These are phyloP conservation scores for Antitype chi DNA, from an alignment of 2,888 invertebrate genomes.

Conservation along the genomic window DNA sequence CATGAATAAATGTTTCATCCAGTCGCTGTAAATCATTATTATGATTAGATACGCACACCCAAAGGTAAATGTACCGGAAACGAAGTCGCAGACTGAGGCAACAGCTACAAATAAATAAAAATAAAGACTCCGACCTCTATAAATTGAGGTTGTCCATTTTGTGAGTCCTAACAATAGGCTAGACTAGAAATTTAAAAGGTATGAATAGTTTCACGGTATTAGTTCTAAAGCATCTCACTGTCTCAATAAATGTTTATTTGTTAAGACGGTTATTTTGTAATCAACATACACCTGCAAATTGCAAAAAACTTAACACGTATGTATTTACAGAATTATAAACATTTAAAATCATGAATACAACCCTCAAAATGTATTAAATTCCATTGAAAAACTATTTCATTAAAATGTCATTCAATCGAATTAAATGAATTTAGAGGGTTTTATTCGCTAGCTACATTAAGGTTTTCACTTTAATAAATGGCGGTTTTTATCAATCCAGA, in stretches of 20 bases:
- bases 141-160: too few relatives aligned
- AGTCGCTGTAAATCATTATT: not conserved
- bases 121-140: not conserved
- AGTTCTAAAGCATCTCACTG: not conserved
- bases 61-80: not conserved
- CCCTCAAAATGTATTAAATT: too few relatives aligned
- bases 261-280: too few relatives aligned
- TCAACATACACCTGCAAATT: too few relatives aligned
- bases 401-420: too few relatives aligned
- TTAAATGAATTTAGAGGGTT: too few relatives aligned
- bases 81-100: not conserved
- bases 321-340: too few relatives aligned
- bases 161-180: not conserved
- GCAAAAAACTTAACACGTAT: too few relatives aligned
- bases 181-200: not conserved
- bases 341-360: too few relatives aligned
- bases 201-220: not conserved
- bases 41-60: not conserved
- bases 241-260: too few relatives aligned
- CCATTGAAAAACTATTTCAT: too few relatives aligned
- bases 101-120: not conserved
- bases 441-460: too few relatives aligned
- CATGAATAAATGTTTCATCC: not conserved
- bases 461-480: not conserved
- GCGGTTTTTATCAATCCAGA: not conserved